Conservation (phyloP, 2,797 vertebrate species). For the Dipus sagitta region DNA sequence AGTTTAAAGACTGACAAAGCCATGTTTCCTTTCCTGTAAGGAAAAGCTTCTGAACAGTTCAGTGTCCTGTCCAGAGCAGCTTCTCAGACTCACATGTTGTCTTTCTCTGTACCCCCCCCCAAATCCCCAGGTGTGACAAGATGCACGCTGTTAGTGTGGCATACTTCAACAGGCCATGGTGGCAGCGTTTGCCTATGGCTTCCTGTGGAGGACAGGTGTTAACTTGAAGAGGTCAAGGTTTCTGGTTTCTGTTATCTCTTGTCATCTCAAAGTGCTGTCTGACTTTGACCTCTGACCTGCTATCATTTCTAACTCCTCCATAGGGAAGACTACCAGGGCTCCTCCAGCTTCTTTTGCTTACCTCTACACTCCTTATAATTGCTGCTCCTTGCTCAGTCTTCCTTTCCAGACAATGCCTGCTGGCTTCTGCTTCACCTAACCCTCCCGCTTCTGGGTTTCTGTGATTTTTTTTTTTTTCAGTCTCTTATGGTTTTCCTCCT, state of each 20-base stretch:
- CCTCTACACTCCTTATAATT: background rate
- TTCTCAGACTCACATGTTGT: background rate
- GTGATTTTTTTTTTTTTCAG: slow-evolving; percentile 23
- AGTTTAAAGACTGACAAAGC: background rate
- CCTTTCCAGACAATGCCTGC: background rate
- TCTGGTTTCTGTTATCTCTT: background rate
- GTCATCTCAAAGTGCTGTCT: background rate
- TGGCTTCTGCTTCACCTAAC: background rate
- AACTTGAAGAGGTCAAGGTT: background rate
- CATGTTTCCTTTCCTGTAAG: background rate
- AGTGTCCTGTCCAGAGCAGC: background rate
- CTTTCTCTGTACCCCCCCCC: background rate
- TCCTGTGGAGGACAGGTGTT: background rate
- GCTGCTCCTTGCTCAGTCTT: background rate
- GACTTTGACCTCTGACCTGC: background rate
- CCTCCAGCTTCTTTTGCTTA: background rate
- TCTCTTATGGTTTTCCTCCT: slow-evolving; percentile 51
- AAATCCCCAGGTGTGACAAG: background rate
- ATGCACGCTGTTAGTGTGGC: background rate
- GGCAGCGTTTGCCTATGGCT: background rate
- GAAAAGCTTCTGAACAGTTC: background rate
- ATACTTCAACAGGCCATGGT: background rate
- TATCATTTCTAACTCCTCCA: background rate
- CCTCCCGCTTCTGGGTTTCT: background rate
- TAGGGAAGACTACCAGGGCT: background rate